Base-by-base conservation (phyloP, 92 coral and sea anemone species). In the Bergia puertoricense region DNA sequence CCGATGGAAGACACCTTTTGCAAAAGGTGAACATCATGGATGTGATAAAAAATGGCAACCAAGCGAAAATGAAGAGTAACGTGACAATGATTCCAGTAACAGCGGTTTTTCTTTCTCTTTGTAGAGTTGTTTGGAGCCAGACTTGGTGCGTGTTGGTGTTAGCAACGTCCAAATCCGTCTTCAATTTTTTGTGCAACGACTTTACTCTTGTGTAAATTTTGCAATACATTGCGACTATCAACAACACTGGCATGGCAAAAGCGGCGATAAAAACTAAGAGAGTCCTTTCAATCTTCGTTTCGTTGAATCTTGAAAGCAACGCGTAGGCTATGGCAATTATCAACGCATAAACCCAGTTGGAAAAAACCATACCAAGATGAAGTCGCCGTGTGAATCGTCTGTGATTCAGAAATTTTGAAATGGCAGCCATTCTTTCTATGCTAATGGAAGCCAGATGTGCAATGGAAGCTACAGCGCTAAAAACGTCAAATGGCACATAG, bases 391-490 rank as follows among this genome's bases (percentile, higher is more conserved):
- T 83, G 46, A 85, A 72, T 16, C 23, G 69, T 16, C 69, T 16
- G 30, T 62, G 30, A 39, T 54, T 85, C 30, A 91, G 11, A 38
- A 82, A 76, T 90, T 88, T 89, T 37, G 89, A 86, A 72, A 86
- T 86, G 2, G 92, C 92, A 2, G 83, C 82, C 62, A 89, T 10
- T 20, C 95, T 92, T 48, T 93, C 95, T 20, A 93, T 73, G 62
- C 93, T 91, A 14, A 93, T 93, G 10, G 95, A 92, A 5, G 90
- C 89, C 3, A 93, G 91, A 74, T 91, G 89, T 51, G 89, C 85
- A 15, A 91, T 93, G 7, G 95, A 93, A n/a, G 95, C 95, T 48
- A 91, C 54, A 20, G 95, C 95, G 51, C 95, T 87, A 65, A 93
- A 93, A 6, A 91, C 77, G 59, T 93, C 95, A 71, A 93, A 86